These are phyloP conservation scores for Ictalurus furcatus DNA, from an alignment of 2,113 vertebrate genomes.

Conservation along the genomic window DNA sequence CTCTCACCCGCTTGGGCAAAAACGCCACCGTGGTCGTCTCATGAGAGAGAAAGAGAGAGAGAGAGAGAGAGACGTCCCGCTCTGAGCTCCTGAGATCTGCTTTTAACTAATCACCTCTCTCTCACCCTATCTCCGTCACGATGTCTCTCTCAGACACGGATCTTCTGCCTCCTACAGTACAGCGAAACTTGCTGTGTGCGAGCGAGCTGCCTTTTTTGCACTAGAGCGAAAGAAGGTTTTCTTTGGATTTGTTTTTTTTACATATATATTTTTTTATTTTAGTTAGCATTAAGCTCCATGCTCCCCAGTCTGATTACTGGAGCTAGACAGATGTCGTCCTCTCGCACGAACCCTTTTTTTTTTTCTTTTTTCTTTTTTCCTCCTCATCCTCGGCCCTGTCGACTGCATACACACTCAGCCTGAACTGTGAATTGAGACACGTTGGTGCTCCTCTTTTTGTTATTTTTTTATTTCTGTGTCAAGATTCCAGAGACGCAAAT, in stretches of 20 bases:
- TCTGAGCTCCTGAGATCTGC: slow-evolving; percentile 47
- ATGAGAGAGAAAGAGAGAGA: slow-evolving; percentile 59
- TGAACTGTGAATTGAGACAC: slow-evolving; percentile 66
- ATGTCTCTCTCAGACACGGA: neutral
- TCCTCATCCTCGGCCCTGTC: slow-evolving; percentile 41
- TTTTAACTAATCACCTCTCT: slow-evolving; percentile 49
- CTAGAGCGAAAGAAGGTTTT: slow-evolving; percentile 99
- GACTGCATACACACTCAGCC: slow-evolving; percentile 61
- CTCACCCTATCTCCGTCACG: neutral
- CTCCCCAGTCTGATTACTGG: slow-evolving; percentile 61
- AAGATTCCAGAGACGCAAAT: slow-evolving; percentile 56
- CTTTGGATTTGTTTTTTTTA: slow-evolving; percentile 70
- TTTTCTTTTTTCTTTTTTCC: too few relatives aligned
- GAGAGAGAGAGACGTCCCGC: neutral
- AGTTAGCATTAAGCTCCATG: slow-evolving; percentile 64
- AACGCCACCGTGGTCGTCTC: slow-evolving; percentile 81
- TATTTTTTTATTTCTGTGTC: slow-evolving; percentile 71
- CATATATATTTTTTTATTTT: neutral
- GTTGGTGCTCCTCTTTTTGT: slow-evolving; percentile 57
- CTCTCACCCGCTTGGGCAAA: slow-evolving; percentile 88
- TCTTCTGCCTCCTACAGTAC: slow-evolving; percentile 77
- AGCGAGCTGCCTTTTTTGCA: slow-evolving; percentile 98
- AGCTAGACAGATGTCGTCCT: slow-evolving; percentile 5
- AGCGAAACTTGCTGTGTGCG: slow-evolving; percentile 85
- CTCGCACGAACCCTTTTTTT: slow-evolving; percentile 2